Evolutionary conservation across 2,888 invertebrate species (phyloP), one percentile per base, ranked within the genome.

Genomic region (Craniophora ligustri): DNA sequence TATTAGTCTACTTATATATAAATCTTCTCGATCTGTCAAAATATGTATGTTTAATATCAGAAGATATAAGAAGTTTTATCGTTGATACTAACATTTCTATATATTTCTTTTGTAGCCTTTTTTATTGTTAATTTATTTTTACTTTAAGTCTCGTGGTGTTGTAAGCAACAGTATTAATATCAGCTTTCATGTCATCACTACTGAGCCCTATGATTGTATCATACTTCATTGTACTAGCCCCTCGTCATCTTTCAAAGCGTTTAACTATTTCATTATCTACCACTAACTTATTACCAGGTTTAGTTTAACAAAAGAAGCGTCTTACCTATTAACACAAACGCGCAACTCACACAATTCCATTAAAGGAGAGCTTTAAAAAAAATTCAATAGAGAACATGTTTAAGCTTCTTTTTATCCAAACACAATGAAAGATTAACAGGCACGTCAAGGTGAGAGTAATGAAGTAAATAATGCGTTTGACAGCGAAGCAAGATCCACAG

Each of bases 381-480:
- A 85, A 80, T 70, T 81, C 81, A 80, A 84, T 85, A 84, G 75
- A 81, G 73, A 81, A 81, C 78, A 79, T 77, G 75, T 75, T 71
- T 75, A 77, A 76, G 76, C 77, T 82, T 72, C 72, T 71, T 74
- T 73, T 84, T 81, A 82, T 82, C 70, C 78, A 68, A 73, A 76
- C 79, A 87, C 88, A 88, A 87, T 88, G 84, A 88, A 88, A 87
- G 88, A 89, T 89, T 87, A 89, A 88, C 87, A 82, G 76, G 75
- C 76, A 75, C 81, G 83, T 84, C 83, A 81, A 77, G 79, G 75
- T 69, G 80, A 89, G 89, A 90, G 87, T 88, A 87, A 90, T 89
- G 88, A 88, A 85, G 81, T 77, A 77, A 82, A 82, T 84, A 87
- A 87, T 86, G 88, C 83, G 80, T 87, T 87, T 88, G 89, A 89